These are phyloP conservation scores for Caenorhabditis angaria DNA, from an alignment of 2,888 invertebrate species.

Conservation along the genomic window DNA sequence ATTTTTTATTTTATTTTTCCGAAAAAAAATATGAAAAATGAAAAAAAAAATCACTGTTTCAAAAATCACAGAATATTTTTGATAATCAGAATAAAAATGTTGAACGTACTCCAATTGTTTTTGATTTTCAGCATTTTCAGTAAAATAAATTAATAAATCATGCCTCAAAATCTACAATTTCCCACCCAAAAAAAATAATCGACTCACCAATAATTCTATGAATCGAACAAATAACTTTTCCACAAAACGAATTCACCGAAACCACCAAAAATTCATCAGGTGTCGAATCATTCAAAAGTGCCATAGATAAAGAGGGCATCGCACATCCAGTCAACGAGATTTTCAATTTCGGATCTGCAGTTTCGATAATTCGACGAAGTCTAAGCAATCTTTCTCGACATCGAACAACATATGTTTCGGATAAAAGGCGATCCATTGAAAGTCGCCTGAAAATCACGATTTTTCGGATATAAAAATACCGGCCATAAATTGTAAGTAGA, in stretches of 20 bases:
- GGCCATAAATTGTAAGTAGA: too few species aligned
- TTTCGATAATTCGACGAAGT: conserved; percentile 56
- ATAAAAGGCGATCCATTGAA: conserved; percentile 59
- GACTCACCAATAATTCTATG: conserved; percentile 40
- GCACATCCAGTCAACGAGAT: conserved; percentile 51
- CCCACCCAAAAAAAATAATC: too few species aligned
- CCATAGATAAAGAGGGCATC: conserved; percentile 53
- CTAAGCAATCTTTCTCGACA: conserved; percentile 61
- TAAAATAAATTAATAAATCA: not conserved
- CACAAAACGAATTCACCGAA: conserved; percentile 66
- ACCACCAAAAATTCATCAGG: conserved; percentile 51
- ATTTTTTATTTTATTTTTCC: too few species aligned
- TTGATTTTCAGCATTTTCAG: too few species aligned
- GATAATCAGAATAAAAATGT: conserved; percentile 5
- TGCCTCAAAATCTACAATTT: not conserved
- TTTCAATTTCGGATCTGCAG: conserved; percentile 42
- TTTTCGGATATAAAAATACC: not conserved
- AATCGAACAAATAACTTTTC: conserved; percentile 60
- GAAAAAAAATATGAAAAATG: not conserved
- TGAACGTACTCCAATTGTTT: too few species aligned
- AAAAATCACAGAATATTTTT: not conserved
- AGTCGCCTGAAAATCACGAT: conserved; percentile 47
- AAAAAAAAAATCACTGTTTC: conserved; percentile 7
- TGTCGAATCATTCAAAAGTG: conserved; percentile 49
- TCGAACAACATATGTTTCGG: conserved; percentile 58